A percentile compares a stretch with the other conserved stretches of the same genome.
Conservation (phyloP, 2,797 vertebrate species). For the Danio tinwini region DNA sequence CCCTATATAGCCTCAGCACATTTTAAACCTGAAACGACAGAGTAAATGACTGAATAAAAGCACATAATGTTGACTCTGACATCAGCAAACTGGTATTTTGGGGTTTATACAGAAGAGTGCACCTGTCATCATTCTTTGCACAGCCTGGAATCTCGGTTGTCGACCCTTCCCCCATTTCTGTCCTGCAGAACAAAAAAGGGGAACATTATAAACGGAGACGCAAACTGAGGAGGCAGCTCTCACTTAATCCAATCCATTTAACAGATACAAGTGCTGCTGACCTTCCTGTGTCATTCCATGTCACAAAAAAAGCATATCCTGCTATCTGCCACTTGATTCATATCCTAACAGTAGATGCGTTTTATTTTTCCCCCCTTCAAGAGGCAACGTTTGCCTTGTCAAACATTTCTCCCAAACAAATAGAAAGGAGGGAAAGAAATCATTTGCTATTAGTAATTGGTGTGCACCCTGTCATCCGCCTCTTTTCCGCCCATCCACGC, state of each 20-base stretch:
- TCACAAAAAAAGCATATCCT: slow-evolving; percentile 74
- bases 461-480: slow-evolving; percentile 77
- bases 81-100: slow-evolving; percentile 68
- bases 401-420: slow-evolving; percentile 71
- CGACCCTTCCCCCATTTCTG: slow-evolving; percentile 68
- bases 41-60: slow-evolving; percentile 71
- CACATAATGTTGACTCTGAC: slow-evolving; percentile 75
- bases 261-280: slow-evolving; percentile 81
- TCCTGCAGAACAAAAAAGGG: slow-evolving; percentile 72
- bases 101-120: slow-evolving; percentile 62
- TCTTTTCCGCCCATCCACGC: slow-evolving; percentile 63
- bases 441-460: slow-evolving; percentile 81
- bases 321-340: slow-evolving; percentile 71
- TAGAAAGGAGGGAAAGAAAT: slow-evolving; percentile 64
- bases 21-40: slow-evolving; percentile 74
- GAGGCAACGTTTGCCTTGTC: slow-evolving; percentile 73
- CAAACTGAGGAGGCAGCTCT: slow-evolving; percentile 72
- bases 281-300: slow-evolving; percentile 81
- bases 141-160: slow-evolving; percentile 62
- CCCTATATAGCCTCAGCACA: slow-evolving; percentile 61
- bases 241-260: slow-evolving; percentile 81
- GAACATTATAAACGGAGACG: slow-evolving; percentile 77
- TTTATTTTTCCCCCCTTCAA: slow-evolving; percentile 69
- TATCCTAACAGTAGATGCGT: slow-evolving; percentile 72
- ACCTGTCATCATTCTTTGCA: slow-evolving; percentile 73